Base-by-base conservation (phyloP, 2,797 vertebrate species). In the Micromesistius poutassou region DNA sequence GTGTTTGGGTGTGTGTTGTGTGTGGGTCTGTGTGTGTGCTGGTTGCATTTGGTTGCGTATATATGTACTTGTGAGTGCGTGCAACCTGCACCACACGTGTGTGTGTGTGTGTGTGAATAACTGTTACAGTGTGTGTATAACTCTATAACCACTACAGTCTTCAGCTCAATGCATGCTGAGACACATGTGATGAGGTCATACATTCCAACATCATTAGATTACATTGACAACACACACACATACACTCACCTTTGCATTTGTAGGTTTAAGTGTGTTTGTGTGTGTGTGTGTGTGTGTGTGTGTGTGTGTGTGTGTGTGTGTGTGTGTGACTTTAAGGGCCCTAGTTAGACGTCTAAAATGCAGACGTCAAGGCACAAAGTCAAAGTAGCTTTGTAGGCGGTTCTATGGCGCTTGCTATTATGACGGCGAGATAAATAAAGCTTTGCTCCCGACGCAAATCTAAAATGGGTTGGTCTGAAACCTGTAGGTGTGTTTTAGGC, bases 111-210 rank as follows among this genome's bases (percentile, higher is more conserved):
- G 30, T 71, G 28, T 71, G 68, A 1, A 28, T 71, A 28, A 30
- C 28, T 71, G 68, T 68, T 77, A n/a, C n/a, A n/a, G 22, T 73
- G 72, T 73, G 72, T n/a, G 33, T 73, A 35, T 70, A 22, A 22
- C 28, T 9, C n/a, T 28, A 8, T 28, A n/a, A 35, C 55, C 13
- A 31, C 25, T 10, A 62, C 38, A 77, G 25, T 74, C 13, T 75
- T 73, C 30, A 79, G 72, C 62, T 10, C n/a, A 14, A 10, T 36
- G 72, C 89, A 68, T 83, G 90, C 83, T 81, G 55, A 73, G 83
- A 73, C 90, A 35, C 68, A 77, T 62, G 73, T 73, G 30, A 81
- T 83, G 10, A 86, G 50, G 71, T 86, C 76, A 83, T 7, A 85
- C 87, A 89, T 90, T 86, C 87, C 76, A 13, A 62, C 19, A 70